Evolutionary conservation across 1,140 invertebrate species (phyloP), one percentile per base, ranked within the genome.

Genomic region (Maconellicoccus hirsutus): DNA sequence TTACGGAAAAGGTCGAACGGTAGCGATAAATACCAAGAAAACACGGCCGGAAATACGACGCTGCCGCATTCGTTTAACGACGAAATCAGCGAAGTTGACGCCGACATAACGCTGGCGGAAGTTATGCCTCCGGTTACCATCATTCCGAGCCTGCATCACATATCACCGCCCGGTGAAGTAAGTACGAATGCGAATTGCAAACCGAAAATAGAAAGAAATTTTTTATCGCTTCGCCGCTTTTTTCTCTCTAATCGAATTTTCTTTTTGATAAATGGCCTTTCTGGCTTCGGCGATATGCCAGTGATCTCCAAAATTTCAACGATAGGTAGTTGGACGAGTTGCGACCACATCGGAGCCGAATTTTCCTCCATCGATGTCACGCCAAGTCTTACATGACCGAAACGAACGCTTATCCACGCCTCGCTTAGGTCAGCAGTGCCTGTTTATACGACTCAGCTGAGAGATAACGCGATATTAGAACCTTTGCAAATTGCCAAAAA

Each of bases 1-100:
- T 83, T 86, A 75, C 82, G 85, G 23, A 84, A 84, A 75, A 80
- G 83, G 23, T 66, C 61, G 19, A 66, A 82, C 83, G 0, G 80
- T 83, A 27, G 79, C 81, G 52, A 78, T 76, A 73, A 82, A 75
- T 75, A 84, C 74, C 84, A 83, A 74, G 82, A 85, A 71, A 78
- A 81, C 22, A 23, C 21, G 8, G 61, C 25, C 61, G 21, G 22
- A 76, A 79, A 81, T 73, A 86, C 88, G 66, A 80, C 86, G 38
- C 80, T 88, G 27, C 83, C 86, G 1, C 86, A 89, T 71, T 87
- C 87, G 70, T 89, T 89, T 75, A 83, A 81, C 63, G 87, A 88
- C 74, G 85, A 88, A 75, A 86, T 88, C 75, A 86, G 85, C 42
- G 87, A 89, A 76, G 85, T 88, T 69, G 87, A 89, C 75, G 86